Conservation (phyloP, 2,888 invertebrate species). For the Hirudinaria manillensis region DNA sequence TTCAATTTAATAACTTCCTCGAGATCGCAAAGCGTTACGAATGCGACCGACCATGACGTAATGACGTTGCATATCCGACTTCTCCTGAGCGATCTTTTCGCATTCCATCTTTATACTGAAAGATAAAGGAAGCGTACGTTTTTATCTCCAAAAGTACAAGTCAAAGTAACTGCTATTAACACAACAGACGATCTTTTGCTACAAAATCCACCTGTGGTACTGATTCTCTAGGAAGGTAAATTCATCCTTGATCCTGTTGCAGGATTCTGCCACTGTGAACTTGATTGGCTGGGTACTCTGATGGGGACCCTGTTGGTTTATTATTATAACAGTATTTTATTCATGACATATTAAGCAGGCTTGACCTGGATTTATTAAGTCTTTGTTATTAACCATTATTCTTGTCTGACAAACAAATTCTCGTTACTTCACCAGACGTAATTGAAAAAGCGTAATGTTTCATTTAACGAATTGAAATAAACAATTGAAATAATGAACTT, state of each 20-base stretch:
- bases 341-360: no score
- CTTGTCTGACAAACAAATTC: no score
- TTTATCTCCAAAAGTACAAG: background rate
- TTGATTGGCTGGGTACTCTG: constrained; percentile 85
- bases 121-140: constrained; percentile 50
- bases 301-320: constrained; percentile 46
- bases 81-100: constrained; percentile 92
- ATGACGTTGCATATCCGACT: constrained; percentile 97
- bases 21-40: constrained; percentile 62
- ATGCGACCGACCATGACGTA: constrained; percentile 85
- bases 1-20: background rate
- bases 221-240: constrained; percentile 90
- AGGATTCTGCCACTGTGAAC: constrained; percentile 84
- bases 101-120: constrained; percentile 91
- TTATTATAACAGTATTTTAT: no score
- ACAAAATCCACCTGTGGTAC: constrained; percentile 79
- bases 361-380: no score
- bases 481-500: no score
- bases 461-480: no score
- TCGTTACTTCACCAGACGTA: no score
- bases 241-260: constrained; percentile 90
- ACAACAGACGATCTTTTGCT: background rate
- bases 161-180: background rate
- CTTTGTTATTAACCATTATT: no score
- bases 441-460: no score